Base-by-base conservation (phyloP, 2,113 vertebrate genomes). In the Ibidorhyncha struthersii region DNA sequence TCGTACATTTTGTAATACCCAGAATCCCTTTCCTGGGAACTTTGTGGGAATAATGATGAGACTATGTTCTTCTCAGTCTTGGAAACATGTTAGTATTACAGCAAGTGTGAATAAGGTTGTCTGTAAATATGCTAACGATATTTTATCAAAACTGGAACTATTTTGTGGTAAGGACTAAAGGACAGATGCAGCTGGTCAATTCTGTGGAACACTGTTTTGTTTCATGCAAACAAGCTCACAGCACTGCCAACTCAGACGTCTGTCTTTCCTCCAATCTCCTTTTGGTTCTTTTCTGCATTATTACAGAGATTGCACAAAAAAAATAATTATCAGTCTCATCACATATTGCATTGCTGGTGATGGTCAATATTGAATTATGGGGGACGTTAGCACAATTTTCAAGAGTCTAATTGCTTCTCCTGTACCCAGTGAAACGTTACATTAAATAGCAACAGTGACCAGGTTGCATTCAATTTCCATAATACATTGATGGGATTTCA, bases 391-490 rank as follows among this genome's bases (percentile, higher is more conserved):
- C 5, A 9, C 61, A 96, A 81, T 98, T 98, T 98, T 98, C 97
- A 97, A 89, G 96, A 97, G 5, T 83, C 82, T 97, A 98, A 98
- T 98, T 98, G 95, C 98, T 98, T 98, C 95, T 97, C 83, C 89
- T 93, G 85, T 98, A 98, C 96, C 97, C 97, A 98, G 95, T 89
- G 90, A 98, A 98, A 98, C 27, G 50, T 98, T 98, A 97, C 96
- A 98, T 98, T 98, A 98, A 99, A 98, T 98, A 98, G 98, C 96
- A 98, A 92, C 3, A 9, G 90, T 86, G 83, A 98, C 95, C 97
- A 98, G 91, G 98, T 98, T 98, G 96, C 98, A 98, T 98, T 98
- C 74, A 77, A 98, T 98, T 99, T 99, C 98, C 94, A 41, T 94
- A 96, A 94, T 84, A 96, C 94, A 96, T 96, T 93, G 90, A 91